A percentile compares a stretch with the other conserved stretches of the same genome.
Evolutionary conservation across 2,113 vertebrate genomes (phyloP).

Genomic region (Takifugu flavidus): DNA sequence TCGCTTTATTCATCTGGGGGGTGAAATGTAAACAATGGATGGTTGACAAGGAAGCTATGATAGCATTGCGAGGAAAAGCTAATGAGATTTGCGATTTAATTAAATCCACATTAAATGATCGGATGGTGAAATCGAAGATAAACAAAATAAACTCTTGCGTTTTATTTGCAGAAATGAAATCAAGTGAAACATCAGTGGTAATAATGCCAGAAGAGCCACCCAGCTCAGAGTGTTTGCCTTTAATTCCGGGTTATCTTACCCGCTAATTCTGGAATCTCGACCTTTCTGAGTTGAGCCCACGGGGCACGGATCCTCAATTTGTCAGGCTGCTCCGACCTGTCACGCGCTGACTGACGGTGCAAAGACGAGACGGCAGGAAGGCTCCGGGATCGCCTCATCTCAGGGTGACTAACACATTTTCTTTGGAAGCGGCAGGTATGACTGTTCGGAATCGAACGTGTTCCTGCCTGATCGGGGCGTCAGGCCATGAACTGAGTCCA

Average conservation of each 20-base stretch:
- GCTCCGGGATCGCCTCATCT: neutral
- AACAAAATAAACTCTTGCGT: constrained; percentile 17
- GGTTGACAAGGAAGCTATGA: neutral
- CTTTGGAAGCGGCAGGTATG: too few species aligned
- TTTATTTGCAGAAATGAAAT: constrained; percentile 4
- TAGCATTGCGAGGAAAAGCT: neutral
- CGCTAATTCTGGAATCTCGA: constrained; percentile 55
- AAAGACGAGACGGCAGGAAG: constrained; percentile 74
- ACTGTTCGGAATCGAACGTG: neutral
- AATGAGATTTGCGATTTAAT: neutral
- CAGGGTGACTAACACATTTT: constrained; percentile 52
- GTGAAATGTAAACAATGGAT: neutral
- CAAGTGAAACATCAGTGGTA: constrained; percentile 7
- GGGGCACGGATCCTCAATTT: constrained; percentile 66
- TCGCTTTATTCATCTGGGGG: constrained; percentile 8
- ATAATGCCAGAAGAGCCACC: constrained; percentile 5
- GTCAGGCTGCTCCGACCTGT: constrained; percentile 74
- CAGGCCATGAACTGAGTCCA: neutral
- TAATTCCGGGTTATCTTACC: constrained; percentile 30
- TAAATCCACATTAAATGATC: neutral
- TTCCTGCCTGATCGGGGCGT: neutral
- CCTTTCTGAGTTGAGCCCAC: constrained; percentile 19
- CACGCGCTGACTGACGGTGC: constrained; percentile 56
- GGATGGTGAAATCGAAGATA: constrained; percentile 3
- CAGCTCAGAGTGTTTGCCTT: constrained; percentile 1